phyloP scores from a whole-genome alignment of 2,797 vertebrate species.

The Clarias pachynema region DNA sequence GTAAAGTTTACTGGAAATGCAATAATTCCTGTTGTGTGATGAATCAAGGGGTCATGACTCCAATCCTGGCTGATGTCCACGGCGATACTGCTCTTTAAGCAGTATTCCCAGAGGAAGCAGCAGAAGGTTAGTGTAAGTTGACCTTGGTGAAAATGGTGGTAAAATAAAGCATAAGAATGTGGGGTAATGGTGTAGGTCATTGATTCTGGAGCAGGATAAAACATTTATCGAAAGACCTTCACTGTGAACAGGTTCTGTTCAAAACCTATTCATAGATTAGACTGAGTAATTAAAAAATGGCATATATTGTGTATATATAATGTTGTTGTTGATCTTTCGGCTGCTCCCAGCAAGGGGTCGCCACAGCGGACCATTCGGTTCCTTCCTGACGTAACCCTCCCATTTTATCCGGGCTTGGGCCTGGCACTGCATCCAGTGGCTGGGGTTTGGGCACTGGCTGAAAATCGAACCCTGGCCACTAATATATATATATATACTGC shows the following conservation, averaged over 20 bases:
- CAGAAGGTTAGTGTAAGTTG: neutral
- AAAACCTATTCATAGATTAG: neutral
- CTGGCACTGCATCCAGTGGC: no score
- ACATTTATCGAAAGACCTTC: neutral
- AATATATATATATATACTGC: no score
- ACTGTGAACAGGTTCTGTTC: neutral
- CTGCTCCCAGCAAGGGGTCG: no score
- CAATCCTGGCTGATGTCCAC: neutral
- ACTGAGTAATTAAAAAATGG: neutral
- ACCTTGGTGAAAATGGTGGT: neutral
- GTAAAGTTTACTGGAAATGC: neutral
- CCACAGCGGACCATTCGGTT: no score
- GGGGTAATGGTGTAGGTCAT: neutral
- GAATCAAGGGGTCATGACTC: neutral
- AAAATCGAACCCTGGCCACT: no score
- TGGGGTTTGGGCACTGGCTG: no score
- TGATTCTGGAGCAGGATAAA: neutral
- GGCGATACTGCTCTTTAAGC: neutral
- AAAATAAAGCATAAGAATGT: neutral
- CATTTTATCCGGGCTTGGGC: no score
- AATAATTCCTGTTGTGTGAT: conserved; percentile 1
- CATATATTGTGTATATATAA: no score
- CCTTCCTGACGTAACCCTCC: no score
- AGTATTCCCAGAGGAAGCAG: neutral
- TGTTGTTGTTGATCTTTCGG: no score